Evolutionary conservation across 2,888 invertebrate species (phyloP).

Genomic region (Ametastegia equiseti): DNA sequence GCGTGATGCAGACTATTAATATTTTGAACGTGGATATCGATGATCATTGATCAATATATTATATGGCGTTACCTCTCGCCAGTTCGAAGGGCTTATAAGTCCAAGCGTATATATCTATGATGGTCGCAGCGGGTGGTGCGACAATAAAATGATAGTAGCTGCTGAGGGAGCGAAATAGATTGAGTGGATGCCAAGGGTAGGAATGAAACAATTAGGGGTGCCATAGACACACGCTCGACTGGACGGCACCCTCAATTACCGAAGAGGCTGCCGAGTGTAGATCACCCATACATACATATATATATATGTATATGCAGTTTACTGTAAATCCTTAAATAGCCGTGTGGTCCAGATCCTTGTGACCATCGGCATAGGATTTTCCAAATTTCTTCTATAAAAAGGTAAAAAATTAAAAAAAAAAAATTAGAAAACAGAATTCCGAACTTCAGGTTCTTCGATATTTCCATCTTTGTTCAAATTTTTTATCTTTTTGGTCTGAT

Average conservation of each 20-base stretch:
- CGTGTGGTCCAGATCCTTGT: neutral
- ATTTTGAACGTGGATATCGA: neutral
- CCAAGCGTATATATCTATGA: slow-evolving; percentile 60
- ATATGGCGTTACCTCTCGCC: slow-evolving; percentile 2
- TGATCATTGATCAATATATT: neutral
- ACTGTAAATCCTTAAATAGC: neutral
- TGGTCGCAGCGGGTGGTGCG: slow-evolving; percentile 73
- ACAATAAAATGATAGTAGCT: slow-evolving; percentile 70
- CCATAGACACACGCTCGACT: slow-evolving; percentile 71
- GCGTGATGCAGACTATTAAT: neutral
- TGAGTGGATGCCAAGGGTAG: slow-evolving; percentile 66
- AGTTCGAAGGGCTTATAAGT: slow-evolving; percentile 4
- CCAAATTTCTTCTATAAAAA: neutral
- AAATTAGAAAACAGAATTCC: neutral
- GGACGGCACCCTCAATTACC: slow-evolving; percentile 65
- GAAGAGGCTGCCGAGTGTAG: slow-evolving; percentile 33
- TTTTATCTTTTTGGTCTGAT: too few relatives aligned
- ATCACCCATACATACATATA: neutral
- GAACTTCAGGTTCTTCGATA: too few relatives aligned
- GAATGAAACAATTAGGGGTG: slow-evolving; percentile 75
- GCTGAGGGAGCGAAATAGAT: slow-evolving; percentile 72
- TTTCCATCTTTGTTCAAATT: too few relatives aligned
- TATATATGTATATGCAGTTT: neutral
- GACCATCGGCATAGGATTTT: neutral
- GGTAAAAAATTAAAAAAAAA: neutral